These are phyloP conservation scores for Anniella stebbinsi DNA, from an alignment of 2,797 vertebrate genomes.

Conservation along the genomic window DNA sequence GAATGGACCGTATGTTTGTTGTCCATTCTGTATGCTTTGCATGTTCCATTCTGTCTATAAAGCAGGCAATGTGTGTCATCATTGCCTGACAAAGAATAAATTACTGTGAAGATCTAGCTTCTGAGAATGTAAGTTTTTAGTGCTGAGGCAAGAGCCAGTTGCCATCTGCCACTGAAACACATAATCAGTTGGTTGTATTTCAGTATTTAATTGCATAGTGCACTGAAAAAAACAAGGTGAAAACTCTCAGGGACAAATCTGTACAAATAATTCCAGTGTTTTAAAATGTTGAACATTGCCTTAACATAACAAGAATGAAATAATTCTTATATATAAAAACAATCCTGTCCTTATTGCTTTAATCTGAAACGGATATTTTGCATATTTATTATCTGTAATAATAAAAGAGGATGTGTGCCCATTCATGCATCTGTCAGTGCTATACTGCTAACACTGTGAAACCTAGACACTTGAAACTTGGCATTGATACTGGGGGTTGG, in stretches of 20 bases:
- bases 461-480: no score
- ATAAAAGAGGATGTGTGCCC: no score
- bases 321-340: background rate
- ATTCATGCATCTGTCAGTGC: no score
- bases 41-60: constrained; percentile 54
- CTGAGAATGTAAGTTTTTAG: constrained; percentile 74
- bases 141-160: constrained; percentile 76
- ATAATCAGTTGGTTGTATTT: constrained; percentile 74
- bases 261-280: constrained; percentile 44
- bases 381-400: no score
- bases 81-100: constrained; percentile 71
- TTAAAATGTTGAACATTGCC: constrained; percentile 42
- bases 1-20: constrained; percentile 22
- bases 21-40: constrained; percentile 55
- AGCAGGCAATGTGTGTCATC: constrained; percentile 69
- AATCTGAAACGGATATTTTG: background rate
- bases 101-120: constrained; percentile 78
- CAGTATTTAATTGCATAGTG: constrained; percentile 80
- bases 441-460: no score
- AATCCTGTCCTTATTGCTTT: background rate
- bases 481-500: no score
- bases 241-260: constrained; percentile 74
- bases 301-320: background rate
- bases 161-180: constrained; percentile 75
- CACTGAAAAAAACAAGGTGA: constrained; percentile 76